phyloP scores from a whole-genome alignment of 2,113 vertebrate genomes.

The Pyxicephalus adspersus region DNA sequence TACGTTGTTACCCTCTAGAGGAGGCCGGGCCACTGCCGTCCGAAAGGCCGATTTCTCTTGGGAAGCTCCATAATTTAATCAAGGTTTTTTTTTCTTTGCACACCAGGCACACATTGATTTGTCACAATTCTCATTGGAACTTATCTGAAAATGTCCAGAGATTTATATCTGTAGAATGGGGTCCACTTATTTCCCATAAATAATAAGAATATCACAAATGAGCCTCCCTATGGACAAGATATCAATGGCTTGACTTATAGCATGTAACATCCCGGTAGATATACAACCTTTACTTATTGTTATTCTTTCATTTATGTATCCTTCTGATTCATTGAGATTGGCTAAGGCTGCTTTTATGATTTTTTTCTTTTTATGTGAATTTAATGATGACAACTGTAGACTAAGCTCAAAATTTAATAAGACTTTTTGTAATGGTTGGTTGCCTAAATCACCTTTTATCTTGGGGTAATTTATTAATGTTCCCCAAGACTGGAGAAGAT shows the following conservation, averaged over 20 bases:
- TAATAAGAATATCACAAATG: neutral
- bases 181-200: constrained; percentile 24
- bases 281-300: too few relatives aligned
- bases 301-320: too few relatives aligned
- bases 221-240: neutral
- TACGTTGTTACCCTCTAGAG: neutral
- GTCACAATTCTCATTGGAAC: constrained; percentile 23
- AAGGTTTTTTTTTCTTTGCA: neutral
- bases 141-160: constrained; percentile 32
- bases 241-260: neutral
- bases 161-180: constrained; percentile 12
- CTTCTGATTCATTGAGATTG: too few relatives aligned
- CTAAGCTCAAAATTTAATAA: too few relatives aligned
- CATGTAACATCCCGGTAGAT: neutral
- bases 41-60: neutral
- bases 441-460: too few relatives aligned
- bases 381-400: too few relatives aligned
- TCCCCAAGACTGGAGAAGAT: too few relatives aligned
- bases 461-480: too few relatives aligned
- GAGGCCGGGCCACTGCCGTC: neutral
- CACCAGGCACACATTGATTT: neutral
- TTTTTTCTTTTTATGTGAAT: too few relatives aligned
- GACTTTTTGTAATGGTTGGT: too few relatives aligned
- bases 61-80: constrained; percentile 18
- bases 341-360: too few relatives aligned